phyloP scores from a whole-genome alignment of 2,797 vertebrate species.

The Lagocephalus sceleratus region DNA sequence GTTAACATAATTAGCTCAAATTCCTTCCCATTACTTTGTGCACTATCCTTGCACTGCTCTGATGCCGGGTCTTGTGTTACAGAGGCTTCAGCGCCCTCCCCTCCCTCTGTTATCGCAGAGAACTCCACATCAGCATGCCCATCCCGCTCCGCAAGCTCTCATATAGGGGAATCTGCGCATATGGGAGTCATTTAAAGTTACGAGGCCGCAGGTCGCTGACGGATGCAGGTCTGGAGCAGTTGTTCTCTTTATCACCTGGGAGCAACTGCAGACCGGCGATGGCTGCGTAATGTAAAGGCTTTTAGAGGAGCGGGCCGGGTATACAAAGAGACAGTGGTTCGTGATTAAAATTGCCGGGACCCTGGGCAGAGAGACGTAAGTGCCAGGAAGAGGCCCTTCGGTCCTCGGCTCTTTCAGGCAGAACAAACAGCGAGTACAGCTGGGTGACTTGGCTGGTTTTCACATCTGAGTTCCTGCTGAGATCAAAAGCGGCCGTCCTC shows the following conservation, averaged over 20 bases:
- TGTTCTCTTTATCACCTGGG: constrained; percentile 54
- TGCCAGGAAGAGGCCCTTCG: constrained; percentile 46
- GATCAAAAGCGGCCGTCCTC: constrained; percentile 46
- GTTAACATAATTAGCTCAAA: constrained; percentile 46
- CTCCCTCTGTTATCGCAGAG: constrained; percentile 19
- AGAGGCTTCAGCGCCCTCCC: constrained; percentile 20
- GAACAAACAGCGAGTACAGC: constrained; percentile 52
- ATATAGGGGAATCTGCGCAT: constrained; percentile 27
- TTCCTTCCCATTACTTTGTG: constrained; percentile 43
- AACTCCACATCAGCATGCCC: constrained; percentile 15
- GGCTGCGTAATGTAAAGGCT: constrained; percentile 56
- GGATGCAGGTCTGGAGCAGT: constrained; percentile 55
- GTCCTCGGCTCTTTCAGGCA: constrained; percentile 35
- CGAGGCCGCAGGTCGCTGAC: constrained; percentile 51
- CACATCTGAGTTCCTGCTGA: constrained; percentile 42
- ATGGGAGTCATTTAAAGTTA: constrained; percentile 57
- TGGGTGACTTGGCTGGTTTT: constrained; percentile 45
- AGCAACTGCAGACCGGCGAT: constrained; percentile 42
- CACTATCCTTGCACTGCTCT: constrained; percentile 21
- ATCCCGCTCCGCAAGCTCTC: constrained; percentile 12
- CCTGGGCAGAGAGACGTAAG: constrained; percentile 45
- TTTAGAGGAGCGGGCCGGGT: constrained; percentile 46
- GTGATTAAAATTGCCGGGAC: constrained; percentile 28
- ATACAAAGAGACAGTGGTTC: constrained; percentile 36
- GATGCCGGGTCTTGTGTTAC: constrained; percentile 18